Conservation (phyloP, 2,797 vertebrate genomes). For the Cynodonichthys magdalenae region DNA sequence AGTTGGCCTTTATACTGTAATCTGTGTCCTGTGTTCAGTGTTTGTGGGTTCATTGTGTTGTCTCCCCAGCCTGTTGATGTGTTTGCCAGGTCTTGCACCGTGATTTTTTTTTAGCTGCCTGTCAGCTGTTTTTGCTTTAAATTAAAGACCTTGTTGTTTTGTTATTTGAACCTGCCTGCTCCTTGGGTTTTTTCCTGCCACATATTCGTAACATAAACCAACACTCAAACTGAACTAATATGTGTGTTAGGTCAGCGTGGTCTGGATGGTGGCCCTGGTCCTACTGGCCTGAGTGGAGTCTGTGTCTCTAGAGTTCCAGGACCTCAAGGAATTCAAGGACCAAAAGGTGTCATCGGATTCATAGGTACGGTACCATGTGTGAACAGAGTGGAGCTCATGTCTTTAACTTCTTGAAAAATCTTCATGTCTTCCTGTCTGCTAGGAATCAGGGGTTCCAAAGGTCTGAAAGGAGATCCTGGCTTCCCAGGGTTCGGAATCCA, state of each 20-base stretch:
- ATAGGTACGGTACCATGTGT: constrained; percentile 56
- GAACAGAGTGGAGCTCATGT: neutral
- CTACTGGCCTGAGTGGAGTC: constrained; percentile 44
- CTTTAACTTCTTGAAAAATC: neutral
- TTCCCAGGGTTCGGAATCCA: constrained; percentile 42
- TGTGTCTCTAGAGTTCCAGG: constrained; percentile 61
- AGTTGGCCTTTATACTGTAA: too few relatives aligned
- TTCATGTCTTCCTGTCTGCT: neutral
- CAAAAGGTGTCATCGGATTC: constrained; percentile 60
- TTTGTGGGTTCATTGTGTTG: too few relatives aligned
- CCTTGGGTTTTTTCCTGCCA: too few relatives aligned
- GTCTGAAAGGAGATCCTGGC: constrained; percentile 68
- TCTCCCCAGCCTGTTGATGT: too few relatives aligned
- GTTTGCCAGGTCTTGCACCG: too few relatives aligned
- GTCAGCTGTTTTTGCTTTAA: too few relatives aligned
- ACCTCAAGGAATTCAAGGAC: constrained; percentile 58
- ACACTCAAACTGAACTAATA: neutral
- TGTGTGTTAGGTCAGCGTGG: constrained; percentile 66
- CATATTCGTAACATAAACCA: too few relatives aligned
- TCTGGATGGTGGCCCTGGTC: constrained; percentile 62
- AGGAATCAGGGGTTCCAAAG: constrained; percentile 71
- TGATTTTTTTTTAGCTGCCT: too few relatives aligned
- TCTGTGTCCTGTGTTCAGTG: too few relatives aligned
- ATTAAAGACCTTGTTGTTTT: too few relatives aligned
- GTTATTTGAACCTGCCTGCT: too few relatives aligned